phyloP scores from a whole-genome alignment of 92 coral and sea anemone species.

The Nematostella vectensis region DNA sequence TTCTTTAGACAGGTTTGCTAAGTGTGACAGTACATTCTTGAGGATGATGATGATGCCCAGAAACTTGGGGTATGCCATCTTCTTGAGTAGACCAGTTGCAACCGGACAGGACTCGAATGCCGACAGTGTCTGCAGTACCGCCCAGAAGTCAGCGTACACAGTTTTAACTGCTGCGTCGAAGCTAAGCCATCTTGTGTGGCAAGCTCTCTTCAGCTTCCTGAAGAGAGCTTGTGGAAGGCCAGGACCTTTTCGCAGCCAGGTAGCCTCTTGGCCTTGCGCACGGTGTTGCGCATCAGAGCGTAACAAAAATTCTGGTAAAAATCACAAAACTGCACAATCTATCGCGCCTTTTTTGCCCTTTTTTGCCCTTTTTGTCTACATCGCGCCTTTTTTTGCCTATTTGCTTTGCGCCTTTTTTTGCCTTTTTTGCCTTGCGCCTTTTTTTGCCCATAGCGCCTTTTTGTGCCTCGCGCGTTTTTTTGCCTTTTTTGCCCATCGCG shows the following conservation, averaged over 20 bases:
- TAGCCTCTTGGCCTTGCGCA: too few species aligned
- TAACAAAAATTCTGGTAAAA: too few species aligned
- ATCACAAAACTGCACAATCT: too few species aligned
- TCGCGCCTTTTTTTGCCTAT: neutral
- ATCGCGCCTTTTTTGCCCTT: neutral
- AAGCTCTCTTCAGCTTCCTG: conserved; percentile 26
- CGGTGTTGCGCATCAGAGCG: neutral
- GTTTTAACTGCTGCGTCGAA: conserved; percentile 23
- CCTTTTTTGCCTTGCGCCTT: neutral
- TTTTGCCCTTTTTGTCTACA: neutral
- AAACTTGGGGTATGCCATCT: conserved; percentile 18
- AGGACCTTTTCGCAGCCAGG: too few species aligned
- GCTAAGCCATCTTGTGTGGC: conserved; percentile 29
- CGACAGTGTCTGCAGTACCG: conserved; percentile 18
- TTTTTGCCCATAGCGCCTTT: too few species aligned
- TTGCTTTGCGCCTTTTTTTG: neutral
- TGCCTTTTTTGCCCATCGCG: neutral
- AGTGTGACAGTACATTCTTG: conserved; percentile 13
- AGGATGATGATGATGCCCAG: conserved; percentile 19
- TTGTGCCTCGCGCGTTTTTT: neutral
- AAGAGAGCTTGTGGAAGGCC: too few species aligned
- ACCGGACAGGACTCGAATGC: conserved; percentile 8
- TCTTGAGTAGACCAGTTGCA: conserved; percentile 24
- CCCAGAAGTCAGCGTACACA: conserved; percentile 11
- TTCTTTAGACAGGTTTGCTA: conserved; percentile 14